Evolutionary conservation across 2,797 vertebrate species (phyloP), one percentile per base, ranked within the genome.

Genomic region (Mormyrops attenuatus): DNA sequence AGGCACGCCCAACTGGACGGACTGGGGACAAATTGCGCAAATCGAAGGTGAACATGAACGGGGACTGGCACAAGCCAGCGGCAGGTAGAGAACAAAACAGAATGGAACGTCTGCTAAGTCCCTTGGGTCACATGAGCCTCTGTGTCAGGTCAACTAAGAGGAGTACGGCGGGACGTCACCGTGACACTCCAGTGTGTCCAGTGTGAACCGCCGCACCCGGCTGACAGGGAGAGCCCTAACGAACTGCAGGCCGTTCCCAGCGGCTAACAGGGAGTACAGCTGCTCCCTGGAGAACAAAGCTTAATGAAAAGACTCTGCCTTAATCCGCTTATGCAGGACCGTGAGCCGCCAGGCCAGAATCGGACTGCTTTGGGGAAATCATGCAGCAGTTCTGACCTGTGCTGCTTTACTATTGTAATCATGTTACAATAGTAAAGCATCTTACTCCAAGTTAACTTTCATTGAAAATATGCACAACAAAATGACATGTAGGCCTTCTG

Each of bases 271-370:
- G 13, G 44, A 86, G 63, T 20, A 49, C 9, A 73, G n/a, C 47
- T 9, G 15, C 57, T 17, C 17, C 85, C 44, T 41, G n/a, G 4
- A 13, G 17, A 17, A 41, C 11, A 9, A 41, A 38, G 84, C 80
- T 89, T 22, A 47, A n/a, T 85, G 82, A 66, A 86, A 44, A 73
- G 11, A 11, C 11, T 53, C 2, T 60, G 60, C 38, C 53, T 77
- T 87, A 86, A 89, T 86, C 89, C 84, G 30, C 57, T 89, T 87
- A 89, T 5, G 20, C 20, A 3, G 55, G 88, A 63, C 38, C 26
- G 0, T 11, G 3, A 30, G 69, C 38, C 41, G 6, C 50, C 52
- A 1, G 17, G 85, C 9, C 13, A 6, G 22, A 50, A 17, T 15
- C n/a, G 20, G 15, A 63, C 80, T 82, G 60, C 85, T 60, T 38